phyloP scores from a whole-genome alignment of 1,140 invertebrate species.

The Pseudomyrmex flavicornis region DNA sequence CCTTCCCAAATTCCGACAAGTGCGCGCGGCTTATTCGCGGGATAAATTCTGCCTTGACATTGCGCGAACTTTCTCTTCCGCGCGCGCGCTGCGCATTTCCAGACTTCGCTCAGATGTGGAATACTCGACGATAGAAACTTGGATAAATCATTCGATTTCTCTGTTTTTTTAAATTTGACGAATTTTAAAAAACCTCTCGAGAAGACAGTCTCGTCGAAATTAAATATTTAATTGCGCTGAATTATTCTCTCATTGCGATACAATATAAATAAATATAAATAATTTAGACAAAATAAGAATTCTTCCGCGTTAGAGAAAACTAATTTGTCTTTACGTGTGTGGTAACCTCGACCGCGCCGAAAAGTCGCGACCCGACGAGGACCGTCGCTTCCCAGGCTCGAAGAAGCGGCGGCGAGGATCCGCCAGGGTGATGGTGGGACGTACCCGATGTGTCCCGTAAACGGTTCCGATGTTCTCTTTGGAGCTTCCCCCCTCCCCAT shows the following conservation, averaged over 20 bases:
- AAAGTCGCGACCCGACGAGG: not conserved
- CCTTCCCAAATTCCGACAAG: constrained; percentile 50
- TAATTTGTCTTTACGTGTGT: too few relatives aligned
- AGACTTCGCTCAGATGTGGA: not conserved
- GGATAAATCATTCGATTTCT: not conserved
- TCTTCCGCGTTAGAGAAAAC: too few relatives aligned
- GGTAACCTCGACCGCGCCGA: not conserved
- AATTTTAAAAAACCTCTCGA: not conserved
- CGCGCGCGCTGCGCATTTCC: not conserved
- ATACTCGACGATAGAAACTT: not conserved
- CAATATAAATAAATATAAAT: not conserved
- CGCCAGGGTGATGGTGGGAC: constrained; percentile 31
- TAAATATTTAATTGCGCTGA: too few relatives aligned
- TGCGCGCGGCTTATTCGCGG: not conserved
- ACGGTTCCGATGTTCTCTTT: constrained; percentile 79
- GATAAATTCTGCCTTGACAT: constrained; percentile 48
- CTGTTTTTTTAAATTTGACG: not conserved
- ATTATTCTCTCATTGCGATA: too few relatives aligned
- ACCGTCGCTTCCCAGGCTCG: constrained; percentile 55
- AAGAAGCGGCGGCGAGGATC: constrained; percentile 58
- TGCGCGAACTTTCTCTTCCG: constrained; percentile 22
- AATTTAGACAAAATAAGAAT: not conserved
- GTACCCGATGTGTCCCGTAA: constrained; percentile 72
- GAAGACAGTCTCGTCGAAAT: not conserved
- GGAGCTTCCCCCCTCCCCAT: constrained; percentile 71